Evolutionary conservation across 1,140 invertebrate genomes (phyloP).

Genomic region (Cherax destructor): DNA sequence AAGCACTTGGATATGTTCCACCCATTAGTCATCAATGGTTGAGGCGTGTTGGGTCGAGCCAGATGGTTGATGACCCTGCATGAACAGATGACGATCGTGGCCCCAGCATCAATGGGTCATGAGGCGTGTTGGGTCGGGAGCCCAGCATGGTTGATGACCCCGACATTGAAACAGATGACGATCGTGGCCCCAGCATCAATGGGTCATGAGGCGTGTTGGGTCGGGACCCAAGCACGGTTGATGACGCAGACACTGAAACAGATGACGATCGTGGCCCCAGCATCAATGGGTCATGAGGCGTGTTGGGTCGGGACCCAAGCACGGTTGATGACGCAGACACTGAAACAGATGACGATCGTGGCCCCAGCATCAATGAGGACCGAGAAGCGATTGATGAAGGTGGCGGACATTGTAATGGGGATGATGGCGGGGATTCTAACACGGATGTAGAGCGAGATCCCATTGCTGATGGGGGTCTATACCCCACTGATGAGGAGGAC

Average conservation of each 20-base stretch:
- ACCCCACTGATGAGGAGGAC: too few relatives aligned
- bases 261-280: background rate
- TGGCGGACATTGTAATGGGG: too few relatives aligned
- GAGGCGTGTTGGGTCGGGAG: slow-evolving; percentile 11
- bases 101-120: slow-evolving; percentile 46
- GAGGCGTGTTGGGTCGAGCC: too few relatives aligned
- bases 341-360: slow-evolving; percentile 12
- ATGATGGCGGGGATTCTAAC: too few relatives aligned
- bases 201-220: background rate
- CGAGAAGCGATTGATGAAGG: background rate
- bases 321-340: slow-evolving; percentile 42
- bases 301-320: slow-evolving; percentile 29
- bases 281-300: too few relatives aligned
- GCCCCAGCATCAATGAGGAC: background rate
- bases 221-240: slow-evolving; percentile 31
- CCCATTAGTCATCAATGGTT: too few relatives aligned
- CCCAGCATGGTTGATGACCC: background rate
- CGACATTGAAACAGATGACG: background rate
- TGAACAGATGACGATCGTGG: too few relatives aligned
- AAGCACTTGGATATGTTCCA: too few relatives aligned
- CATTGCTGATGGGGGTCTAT: too few relatives aligned
- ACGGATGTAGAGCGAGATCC: too few relatives aligned
- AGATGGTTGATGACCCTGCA: too few relatives aligned
- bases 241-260: slow-evolving; percentile 26
- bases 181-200: too few relatives aligned